Evolutionary conservation across 2,888 invertebrate genomes (phyloP).

Genomic region (Cephalotes varians): DNA sequence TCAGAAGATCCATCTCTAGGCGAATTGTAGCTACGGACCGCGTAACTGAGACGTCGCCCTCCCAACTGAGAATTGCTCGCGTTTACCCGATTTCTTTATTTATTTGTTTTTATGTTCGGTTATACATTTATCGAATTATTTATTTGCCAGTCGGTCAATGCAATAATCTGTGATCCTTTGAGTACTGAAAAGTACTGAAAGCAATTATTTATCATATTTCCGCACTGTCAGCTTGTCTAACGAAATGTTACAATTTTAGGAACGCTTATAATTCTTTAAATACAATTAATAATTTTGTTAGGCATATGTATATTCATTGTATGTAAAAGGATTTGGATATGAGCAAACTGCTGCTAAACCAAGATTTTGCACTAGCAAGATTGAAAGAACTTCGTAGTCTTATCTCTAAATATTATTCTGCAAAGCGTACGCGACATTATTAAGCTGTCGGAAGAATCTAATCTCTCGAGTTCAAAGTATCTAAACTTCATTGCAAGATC

Average conservation of each 20-base stretch:
- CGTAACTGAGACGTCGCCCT: slow-evolving; percentile 61
- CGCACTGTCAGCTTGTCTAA: slow-evolving; percentile 19
- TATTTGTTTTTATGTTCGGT: background rate
- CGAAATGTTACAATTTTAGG: background rate
- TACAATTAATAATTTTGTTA: slow-evolving; percentile 21
- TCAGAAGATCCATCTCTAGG: slow-evolving; percentile 78
- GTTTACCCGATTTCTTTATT: background rate
- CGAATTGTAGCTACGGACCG: slow-evolving; percentile 66
- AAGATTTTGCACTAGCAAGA: background rate
- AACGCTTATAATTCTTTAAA: background rate
- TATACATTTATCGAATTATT: slow-evolving; percentile 29
- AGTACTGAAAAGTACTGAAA: slow-evolving; percentile 5
- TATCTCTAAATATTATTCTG: slow-evolving; percentile 19
- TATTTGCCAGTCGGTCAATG: slow-evolving; percentile 11
- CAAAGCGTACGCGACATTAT: background rate
- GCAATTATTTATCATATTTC: slow-evolving; percentile 25
- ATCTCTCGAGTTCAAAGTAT: slow-evolving; percentile 2
- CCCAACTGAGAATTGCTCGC: background rate
- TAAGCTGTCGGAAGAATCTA: background rate
- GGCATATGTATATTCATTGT: background rate
- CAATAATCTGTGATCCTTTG: slow-evolving; percentile 45
- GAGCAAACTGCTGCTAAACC: background rate
- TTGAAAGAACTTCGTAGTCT: background rate
- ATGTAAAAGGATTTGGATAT: background rate
- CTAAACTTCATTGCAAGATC: background rate